Base-by-base conservation (phyloP, 2,113 vertebrate genomes). In the Procavia capensis region DNA sequence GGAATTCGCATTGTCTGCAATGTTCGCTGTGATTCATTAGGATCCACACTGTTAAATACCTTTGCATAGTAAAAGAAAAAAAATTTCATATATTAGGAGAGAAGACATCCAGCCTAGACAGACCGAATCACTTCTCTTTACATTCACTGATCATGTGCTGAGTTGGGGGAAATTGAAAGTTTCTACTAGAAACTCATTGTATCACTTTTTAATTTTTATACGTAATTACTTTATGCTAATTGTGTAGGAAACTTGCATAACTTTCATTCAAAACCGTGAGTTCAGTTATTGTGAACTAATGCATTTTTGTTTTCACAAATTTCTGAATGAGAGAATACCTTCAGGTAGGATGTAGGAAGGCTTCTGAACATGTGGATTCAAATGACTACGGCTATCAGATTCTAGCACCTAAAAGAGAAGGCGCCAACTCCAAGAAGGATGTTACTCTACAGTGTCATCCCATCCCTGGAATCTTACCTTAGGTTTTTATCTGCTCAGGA, bases 251-350 rank as follows among this genome's bases (percentile, higher is more conserved):
- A 83, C 0, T 3, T n/a, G 3, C 2, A 0, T 87, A n/a, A 25
- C 0, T 90, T 96, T 80, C 76, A 87, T 66, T n/a, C 16, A 45
- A 36, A 85, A 61, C 7, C 29, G 76, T 45, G 25, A 54, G 70
- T 66, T 90, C 14, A 13, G 7, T 74, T 29, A 41, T n/a, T 61
- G n/a, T 41, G 3, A 59, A 36, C 16, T 39, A 66, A 72, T 59
- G 79, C 3, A 50, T 25, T 17, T 14, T 82, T 74, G 36, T 25
- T 13, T 16, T 78, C 63, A 41, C 8, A 41, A 72, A 61, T 82
- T 93, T 95, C 72, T 93, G 36, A 93, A 85, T 47, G 47, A 63
- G 95, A 45, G n/a, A 36, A 92, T n/a, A 14, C 79, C 36, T 95
- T 24, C 36, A 81, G 34, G 64, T 4, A 41, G 6, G 61, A 34